Evolutionary conservation across 2,888 invertebrate genomes (phyloP).

Genomic region (Ophion ventricosus): DNA sequence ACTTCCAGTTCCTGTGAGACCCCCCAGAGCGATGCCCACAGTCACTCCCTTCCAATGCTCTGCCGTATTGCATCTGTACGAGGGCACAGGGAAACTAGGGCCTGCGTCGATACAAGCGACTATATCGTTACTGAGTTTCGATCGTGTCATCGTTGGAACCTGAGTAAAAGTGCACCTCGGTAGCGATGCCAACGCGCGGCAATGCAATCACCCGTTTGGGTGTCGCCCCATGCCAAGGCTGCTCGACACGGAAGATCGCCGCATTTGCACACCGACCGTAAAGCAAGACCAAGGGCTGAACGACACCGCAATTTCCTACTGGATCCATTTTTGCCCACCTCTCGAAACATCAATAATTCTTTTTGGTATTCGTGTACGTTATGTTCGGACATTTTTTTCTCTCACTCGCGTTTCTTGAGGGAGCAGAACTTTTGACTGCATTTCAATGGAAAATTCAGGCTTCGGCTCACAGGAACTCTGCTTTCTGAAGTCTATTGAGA

Average conservation of each 20-base stretch:
- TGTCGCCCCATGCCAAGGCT: no score
- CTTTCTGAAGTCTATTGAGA: conserved; percentile 54
- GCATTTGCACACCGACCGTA: no score
- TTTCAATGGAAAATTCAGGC: background rate
- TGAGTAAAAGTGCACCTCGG: no score
- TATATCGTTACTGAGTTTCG: background rate
- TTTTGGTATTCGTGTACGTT: background rate
- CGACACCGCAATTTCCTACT: no score
- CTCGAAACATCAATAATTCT: background rate
- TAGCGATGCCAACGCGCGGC: no score
- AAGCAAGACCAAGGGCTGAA: no score
- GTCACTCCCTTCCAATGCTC: background rate
- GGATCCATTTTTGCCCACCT: background rate
- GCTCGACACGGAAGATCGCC: no score
- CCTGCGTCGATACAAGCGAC: background rate
- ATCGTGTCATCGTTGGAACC: no score
- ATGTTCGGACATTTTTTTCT: conserved; percentile 10
- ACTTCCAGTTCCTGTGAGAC: background rate
- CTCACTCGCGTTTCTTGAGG: conserved; percentile 29
- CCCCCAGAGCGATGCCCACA: background rate
- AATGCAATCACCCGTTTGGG: no score
- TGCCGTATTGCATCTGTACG: background rate
- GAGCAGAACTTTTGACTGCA: conserved; percentile 40
- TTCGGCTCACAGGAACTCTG: conserved; percentile 11
- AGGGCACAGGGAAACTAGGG: background rate